Conservation (phyloP, 92 coral and sea anemone species). For the Chrysogorgia sp. region DNA sequence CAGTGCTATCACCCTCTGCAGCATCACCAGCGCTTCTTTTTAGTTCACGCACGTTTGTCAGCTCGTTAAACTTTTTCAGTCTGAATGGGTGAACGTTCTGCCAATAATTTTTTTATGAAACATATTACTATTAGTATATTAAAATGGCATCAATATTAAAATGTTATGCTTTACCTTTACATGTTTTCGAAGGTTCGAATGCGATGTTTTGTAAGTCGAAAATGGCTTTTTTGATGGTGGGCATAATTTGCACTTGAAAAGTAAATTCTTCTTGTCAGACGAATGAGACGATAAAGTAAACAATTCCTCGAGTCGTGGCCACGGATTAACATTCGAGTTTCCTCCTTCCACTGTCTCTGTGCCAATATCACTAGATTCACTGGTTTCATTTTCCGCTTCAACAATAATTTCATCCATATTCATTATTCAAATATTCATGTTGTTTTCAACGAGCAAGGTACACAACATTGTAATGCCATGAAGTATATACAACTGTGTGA, state of each 20-base stretch:
- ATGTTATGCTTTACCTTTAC: conserved; percentile 6
- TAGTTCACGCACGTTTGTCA: neutral
- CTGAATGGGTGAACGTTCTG: conserved; percentile 19
- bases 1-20: neutral
- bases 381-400: too few species aligned
- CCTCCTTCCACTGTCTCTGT: conserved; percentile 28
- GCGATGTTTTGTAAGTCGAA: conserved; percentile 16
- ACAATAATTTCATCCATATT: too few species aligned
- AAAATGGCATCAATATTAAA: neutral
- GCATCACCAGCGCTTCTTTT: neutral
- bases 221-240: too few species aligned
- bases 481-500: too few species aligned
- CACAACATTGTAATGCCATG: too few species aligned
- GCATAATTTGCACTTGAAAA: too few species aligned
- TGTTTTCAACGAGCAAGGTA: too few species aligned
- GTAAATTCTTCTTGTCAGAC: too few species aligned
- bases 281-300: conserved; percentile 24
- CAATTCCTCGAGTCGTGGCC: conserved; percentile 17
- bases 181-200: conserved; percentile 35
- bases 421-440: too few species aligned
- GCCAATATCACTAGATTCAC: conserved; percentile 27
- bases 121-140: neutral
- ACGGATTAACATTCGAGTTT: too few species aligned
- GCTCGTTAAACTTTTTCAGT: conserved; percentile 10
- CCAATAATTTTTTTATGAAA: too few species aligned